Base-by-base conservation (phyloP, 2,797 vertebrate species). In the Betta splendens region DNA sequence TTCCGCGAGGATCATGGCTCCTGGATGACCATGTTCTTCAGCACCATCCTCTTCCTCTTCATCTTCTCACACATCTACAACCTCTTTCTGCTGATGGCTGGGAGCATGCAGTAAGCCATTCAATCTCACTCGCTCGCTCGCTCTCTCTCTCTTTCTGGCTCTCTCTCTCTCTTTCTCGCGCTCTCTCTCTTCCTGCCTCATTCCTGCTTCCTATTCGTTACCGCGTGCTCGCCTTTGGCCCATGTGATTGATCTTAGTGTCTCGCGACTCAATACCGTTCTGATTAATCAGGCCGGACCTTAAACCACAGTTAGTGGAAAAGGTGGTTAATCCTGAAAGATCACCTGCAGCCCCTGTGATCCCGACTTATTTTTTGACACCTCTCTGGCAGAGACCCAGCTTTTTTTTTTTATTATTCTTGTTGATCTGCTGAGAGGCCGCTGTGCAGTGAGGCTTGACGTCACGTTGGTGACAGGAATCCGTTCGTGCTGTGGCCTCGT, bases 21-120 rank as follows among this genome's bases (percentile, higher is more conserved):
- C 23, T 99, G 97, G 97, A 99, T 98, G 97, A 98, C 95, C 0
- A 98, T 98, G 97, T 97, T 98, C 91, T 98, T 98, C 93, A 98
- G 94, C 89, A 93, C 93, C 52, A 96, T 98, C 85, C 94, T 99
- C 86, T 95, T 95, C 83, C 95, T 99, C 81, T 98, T 98, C 92
- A 94, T 98, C 87, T 98, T 98, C 92, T 98, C 97, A 69, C 94
- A 98, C 78, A 94, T 98, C 81, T 98, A 99, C 88, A 98, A 99
- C 87, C 92, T 95, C 25, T 87, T 94, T 75, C 94, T 99, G 79
- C 92, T 98, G 70, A 94, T 97, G 92, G 93, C 91, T 61, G 95
- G 94, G 48, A 92, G 87, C 87, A 98, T 98, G 95, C 92, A 94
- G 97, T 98, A 93, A 87, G 95, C 42, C 49, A 8, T 66, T 77